Base-by-base conservation (phyloP, 35 echinoderm and acorn worm genomes). In the Apostichopus californicus region DNA sequence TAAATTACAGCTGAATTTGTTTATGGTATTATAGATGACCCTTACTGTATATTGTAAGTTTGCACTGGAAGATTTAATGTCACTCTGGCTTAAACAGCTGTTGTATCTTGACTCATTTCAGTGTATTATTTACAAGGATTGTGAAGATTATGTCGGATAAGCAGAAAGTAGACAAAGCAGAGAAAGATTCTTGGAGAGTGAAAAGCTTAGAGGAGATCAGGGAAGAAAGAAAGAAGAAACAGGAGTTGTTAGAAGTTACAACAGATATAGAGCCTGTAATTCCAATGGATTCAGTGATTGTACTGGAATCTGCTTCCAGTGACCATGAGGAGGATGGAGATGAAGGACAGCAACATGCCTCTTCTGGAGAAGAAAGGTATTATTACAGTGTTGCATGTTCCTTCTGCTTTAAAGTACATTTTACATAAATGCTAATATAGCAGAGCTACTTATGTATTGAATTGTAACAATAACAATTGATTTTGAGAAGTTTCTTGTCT, bases 281-380 rank as follows among this genome's bases (percentile, higher is more conserved):
- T 54, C 52, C 20, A 55, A 5, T 60, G 5, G 20, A 55, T 86
- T 53, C 23, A 21, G 68, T 23, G 5, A 55, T 83, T 17, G 53
- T 56, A 17, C 34, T 83, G 80, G 80, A 83, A 55, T 83, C 80
- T 55, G 80, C 80, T 52, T 57, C 26, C 12, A 91, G 87, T n/a
- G 73, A 93, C 9, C 66, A 90, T 65, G 86, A 90, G 55, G 60
- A 57, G 71, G 86, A 28, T 52, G 75, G 75, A 90, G 71, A 64
- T 13, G 18, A 85, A 56, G 34, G 34, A 4, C 34, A 46, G 34
- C 28, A 60, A 15, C 86, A 66, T 26, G 46, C 14, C 9, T 96
- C 87, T 26, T 93, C 94, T 26, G 92, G 92, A 77, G 94, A 95
- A 90, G 94, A 95, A 14, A 92, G 91, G 94, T 95, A 89, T 17